Percentiles rank a stretch among this genome's conserved stretches.
phyloP scores from a whole-genome alignment of 2,113 vertebrate genomes.

The Dasyornis broadbenti region DNA sequence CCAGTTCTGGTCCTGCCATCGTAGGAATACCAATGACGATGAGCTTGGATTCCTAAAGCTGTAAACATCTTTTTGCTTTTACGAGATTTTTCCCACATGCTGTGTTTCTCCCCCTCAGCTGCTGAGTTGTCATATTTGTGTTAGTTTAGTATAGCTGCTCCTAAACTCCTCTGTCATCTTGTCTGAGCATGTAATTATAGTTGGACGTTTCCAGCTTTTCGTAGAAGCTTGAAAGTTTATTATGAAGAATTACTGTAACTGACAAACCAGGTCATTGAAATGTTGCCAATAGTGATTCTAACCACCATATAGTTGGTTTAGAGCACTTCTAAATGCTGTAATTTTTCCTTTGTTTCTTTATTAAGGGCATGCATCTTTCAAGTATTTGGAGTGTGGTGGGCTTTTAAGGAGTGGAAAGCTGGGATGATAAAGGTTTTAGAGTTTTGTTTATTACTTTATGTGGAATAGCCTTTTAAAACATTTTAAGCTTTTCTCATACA shows the following conservation, averaged over 20 bases:
- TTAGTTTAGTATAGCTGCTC: slow-evolving; percentile 7
- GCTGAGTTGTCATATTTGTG: slow-evolving; percentile 17
- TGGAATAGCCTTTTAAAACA: neutral
- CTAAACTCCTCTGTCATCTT: slow-evolving; percentile 13
- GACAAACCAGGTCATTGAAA: neutral
- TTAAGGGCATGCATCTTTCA: neutral
- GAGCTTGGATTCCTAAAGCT: neutral
- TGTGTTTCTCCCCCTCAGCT: neutral
- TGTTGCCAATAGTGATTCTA: neutral
- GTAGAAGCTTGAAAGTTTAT: neutral
- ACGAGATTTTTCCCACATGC: neutral
- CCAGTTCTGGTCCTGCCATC: neutral
- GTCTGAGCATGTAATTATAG: neutral
- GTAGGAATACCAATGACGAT: neutral
- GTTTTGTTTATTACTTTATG: neutral
- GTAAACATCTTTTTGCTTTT: slow-evolving; percentile 4
- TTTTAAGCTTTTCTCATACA: neutral
- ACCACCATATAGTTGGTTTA: neutral
- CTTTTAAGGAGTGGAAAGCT: neutral
- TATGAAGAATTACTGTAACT: neutral
- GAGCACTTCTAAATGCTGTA: neutral
- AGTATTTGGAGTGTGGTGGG: neutral
- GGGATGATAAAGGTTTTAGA: neutral
- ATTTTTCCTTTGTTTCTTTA: neutral
- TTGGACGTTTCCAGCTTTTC: neutral